Evolutionary conservation across 1,140 invertebrate genomes (phyloP).

Genomic region (Drosophila biarmipes): DNA sequence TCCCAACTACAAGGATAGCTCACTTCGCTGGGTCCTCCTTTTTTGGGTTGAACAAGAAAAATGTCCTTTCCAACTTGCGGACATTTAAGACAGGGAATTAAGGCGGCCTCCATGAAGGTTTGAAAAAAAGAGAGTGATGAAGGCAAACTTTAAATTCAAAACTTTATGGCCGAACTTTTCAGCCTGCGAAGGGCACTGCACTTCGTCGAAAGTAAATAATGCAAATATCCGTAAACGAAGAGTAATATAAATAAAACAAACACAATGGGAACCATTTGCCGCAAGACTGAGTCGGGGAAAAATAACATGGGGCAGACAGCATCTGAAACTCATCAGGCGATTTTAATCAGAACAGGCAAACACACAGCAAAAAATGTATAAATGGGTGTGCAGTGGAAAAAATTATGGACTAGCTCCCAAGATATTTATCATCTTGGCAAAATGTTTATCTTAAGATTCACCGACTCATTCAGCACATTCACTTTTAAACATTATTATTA

Average conservation of each 20-base stretch:
- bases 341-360: slow-evolving; percentile 69
- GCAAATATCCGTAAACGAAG: slow-evolving; percentile 50
- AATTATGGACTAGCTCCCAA: neutral
- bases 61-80: neutral
- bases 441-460: neutral
- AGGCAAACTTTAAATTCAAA: slow-evolving; percentile 16
- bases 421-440: neutral
- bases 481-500: neutral
- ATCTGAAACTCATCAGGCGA: slow-evolving; percentile 62
- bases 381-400: slow-evolving; percentile 29
- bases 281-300: slow-evolving; percentile 37
- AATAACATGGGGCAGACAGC: slow-evolving; percentile 28
- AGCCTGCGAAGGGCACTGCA: slow-evolving; percentile 28
- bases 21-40: slow-evolving; percentile 4
- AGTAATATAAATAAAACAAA: slow-evolving; percentile 64
- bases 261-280: slow-evolving; percentile 62
- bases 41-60: slow-evolving; percentile 2
- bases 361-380: slow-evolving; percentile 18
- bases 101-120: neutral
- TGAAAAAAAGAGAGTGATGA: neutral
- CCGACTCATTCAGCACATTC: neutral
- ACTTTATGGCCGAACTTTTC: slow-evolving; percentile 3
- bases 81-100: slow-evolving; percentile 1
- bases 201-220: slow-evolving; percentile 31
- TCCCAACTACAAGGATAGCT: slow-evolving; percentile 30